phyloP scores from a whole-genome alignment of 2,888 invertebrate genomes.

The Dorcus parallelipipedus region DNA sequence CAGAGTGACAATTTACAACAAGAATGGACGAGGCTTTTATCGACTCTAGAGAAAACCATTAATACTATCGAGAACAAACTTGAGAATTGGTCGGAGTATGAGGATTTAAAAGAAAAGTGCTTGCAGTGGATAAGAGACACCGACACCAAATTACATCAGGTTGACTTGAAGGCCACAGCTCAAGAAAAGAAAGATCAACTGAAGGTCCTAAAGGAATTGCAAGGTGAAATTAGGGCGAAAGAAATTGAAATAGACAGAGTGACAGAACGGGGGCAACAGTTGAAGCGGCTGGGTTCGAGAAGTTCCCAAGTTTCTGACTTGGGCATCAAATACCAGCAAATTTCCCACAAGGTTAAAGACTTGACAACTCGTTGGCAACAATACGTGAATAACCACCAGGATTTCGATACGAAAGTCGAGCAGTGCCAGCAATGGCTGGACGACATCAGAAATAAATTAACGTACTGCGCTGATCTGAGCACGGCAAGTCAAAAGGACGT shows the following conservation, averaged over 20 bases:
- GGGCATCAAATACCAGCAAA: constrained; percentile 87
- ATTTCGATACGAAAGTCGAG: constrained; percentile 75
- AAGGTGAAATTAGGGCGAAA: constrained; percentile 72
- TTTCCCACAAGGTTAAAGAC: constrained; percentile 88
- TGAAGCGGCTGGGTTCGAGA: constrained; percentile 70
- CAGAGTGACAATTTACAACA: constrained; percentile 86
- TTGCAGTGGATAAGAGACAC: constrained; percentile 84
- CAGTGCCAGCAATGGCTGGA: constrained; percentile 83
- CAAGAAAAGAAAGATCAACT: constrained; percentile 78
- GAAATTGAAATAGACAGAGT: constrained; percentile 87
- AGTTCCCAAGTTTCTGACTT: constrained; percentile 83
- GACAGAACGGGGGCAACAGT: constrained; percentile 83
- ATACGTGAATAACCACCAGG: constrained; percentile 83
- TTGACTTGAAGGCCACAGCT: constrained; percentile 84
- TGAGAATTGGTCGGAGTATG: constrained; percentile 90
- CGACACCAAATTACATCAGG: constrained; percentile 81
- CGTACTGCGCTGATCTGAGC: constrained; percentile 80
- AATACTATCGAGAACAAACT: constrained; percentile 78
- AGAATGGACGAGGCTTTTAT: constrained; percentile 82
- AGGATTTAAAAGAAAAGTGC: constrained; percentile 80
- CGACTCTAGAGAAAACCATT: constrained; percentile 73
- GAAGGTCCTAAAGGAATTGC: constrained; percentile 66
- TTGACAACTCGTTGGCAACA: constrained; percentile 88
- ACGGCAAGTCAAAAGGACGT: constrained; percentile 81
- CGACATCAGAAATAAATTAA: constrained; percentile 77